A percentile compares a stretch with the other conserved stretches of the same genome.
phyloP scores from a whole-genome alignment of 2,888 invertebrate genomes.

The Drepana falcataria region DNA sequence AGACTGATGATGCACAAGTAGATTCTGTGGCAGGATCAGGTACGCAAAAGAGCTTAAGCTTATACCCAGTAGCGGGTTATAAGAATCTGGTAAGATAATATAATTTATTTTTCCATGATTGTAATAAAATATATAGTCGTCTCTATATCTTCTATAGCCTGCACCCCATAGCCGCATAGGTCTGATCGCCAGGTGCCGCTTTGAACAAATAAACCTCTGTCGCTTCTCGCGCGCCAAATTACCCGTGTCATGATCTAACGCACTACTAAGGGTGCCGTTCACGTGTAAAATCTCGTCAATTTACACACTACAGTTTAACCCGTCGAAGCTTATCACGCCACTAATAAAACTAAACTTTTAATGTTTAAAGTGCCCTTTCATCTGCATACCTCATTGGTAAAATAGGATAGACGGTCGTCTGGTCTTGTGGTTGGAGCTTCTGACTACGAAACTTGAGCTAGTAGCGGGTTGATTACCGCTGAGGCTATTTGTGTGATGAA shows the following conservation, averaged over 20 bases:
- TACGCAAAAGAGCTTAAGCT: too few relatives aligned
- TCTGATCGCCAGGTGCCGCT: constrained; percentile 61
- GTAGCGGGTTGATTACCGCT: too few relatives aligned
- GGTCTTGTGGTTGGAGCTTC: too few relatives aligned
- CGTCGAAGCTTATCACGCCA: constrained; percentile 39
- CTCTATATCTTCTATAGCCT: constrained; percentile 31
- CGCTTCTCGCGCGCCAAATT: constrained; percentile 66
- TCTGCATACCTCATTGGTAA: constrained; percentile 33
- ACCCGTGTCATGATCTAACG: constrained; percentile 65
- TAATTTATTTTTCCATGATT: too few relatives aligned
- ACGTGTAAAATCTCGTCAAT: constrained; percentile 68
- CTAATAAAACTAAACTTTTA: constrained; percentile 29
- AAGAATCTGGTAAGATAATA: too few relatives aligned
- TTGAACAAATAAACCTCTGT: constrained; percentile 57
- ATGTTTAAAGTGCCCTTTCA: constrained; percentile 38
- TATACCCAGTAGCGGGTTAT: too few relatives aligned
- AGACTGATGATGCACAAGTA: too few relatives aligned
- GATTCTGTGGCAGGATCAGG: too few relatives aligned
- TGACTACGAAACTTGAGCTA: too few relatives aligned
- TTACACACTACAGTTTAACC: constrained; percentile 54
- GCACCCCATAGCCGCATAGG: constrained; percentile 42
- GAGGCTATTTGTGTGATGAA: too few relatives aligned
- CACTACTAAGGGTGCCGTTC: constrained; percentile 65
- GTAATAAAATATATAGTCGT: too few relatives aligned
- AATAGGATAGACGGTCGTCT: too few relatives aligned